phyloP scores from a whole-genome alignment of 2,888 invertebrate genomes.

The Eilema caniola region DNA sequence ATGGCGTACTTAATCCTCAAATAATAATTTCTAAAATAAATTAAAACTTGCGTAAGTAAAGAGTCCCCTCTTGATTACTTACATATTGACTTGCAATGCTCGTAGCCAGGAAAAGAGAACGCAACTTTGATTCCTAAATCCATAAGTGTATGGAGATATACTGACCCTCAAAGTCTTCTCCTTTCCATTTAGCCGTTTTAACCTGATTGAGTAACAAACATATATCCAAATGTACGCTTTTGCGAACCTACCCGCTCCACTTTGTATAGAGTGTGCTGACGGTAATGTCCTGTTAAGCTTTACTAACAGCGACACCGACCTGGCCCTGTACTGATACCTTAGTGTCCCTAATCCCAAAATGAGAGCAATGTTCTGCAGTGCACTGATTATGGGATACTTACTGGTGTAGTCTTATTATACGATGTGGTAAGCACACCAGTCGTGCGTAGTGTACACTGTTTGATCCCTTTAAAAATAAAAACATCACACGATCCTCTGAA shows the following conservation, averaged over 20 bases:
- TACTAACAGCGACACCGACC: background rate
- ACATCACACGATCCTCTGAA: constrained; percentile 56
- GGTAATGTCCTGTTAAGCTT: background rate
- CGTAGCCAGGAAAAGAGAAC: background rate
- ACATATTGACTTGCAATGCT: background rate
- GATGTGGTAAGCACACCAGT: background rate
- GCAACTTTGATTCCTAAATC: too few relatives aligned
- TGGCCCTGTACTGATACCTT: background rate
- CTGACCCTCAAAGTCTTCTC: too few relatives aligned
- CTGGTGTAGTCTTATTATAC: background rate
- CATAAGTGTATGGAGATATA: too few relatives aligned
- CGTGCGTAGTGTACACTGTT: constrained; percentile 13
- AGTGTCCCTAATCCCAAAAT: background rate
- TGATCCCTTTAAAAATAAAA: constrained; percentile 34
- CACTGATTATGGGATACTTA: background rate
- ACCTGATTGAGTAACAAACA: too few relatives aligned
- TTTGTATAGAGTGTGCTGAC: background rate
- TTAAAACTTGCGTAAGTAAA: background rate
- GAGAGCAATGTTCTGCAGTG: background rate
- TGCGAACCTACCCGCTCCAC: background rate
- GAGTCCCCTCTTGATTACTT: background rate
- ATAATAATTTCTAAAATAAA: constrained; percentile 1
- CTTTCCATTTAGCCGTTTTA: too few relatives aligned
- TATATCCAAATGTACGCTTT: background rate
- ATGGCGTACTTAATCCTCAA: constrained; percentile 1